A percentile compares a stretch with the other conserved stretches of the same genome.
These are phyloP conservation scores for Columba livia DNA, from an alignment of 2,113 vertebrate species.

Conservation along the genomic window DNA sequence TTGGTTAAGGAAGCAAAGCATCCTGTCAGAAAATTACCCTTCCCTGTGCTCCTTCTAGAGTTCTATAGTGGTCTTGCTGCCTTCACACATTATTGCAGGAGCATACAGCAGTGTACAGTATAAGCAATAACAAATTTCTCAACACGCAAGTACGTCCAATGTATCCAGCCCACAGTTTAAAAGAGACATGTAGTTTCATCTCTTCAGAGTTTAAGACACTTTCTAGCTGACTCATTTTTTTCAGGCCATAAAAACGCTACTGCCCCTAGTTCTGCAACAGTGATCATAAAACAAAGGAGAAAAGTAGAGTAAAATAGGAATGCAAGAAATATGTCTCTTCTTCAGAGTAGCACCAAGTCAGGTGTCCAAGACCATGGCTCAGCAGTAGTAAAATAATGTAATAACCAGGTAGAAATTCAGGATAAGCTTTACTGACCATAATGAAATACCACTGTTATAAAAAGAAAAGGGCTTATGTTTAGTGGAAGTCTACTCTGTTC, in stretches of 20 bases:
- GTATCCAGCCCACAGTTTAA: neutral
- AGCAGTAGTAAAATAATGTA: neutral
- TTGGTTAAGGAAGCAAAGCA: neutral
- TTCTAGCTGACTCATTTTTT: neutral
- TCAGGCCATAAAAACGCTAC: neutral
- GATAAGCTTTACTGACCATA: neutral
- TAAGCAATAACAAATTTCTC: neutral
- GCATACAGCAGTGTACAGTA: neutral
- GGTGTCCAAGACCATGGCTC: neutral
- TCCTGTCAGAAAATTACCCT: neutral
- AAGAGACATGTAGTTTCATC: neutral
- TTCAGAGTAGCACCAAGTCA: neutral
- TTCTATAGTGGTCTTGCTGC: neutral
- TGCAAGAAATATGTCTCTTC: neutral
- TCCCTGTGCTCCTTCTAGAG: neutral
- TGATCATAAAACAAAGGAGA: neutral
- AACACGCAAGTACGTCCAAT: rapidly evolving
- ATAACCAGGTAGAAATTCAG: neutral
- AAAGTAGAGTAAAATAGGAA: neutral
- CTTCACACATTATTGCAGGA: neutral
- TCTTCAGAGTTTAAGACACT: neutral
- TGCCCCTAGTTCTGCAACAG: neutral
- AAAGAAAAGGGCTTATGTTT: neutral
- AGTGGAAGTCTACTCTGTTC: neutral
- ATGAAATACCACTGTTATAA: neutral